Base-by-base conservation (phyloP, 1,140 invertebrate genomes). In the Meteorus sp. region DNA sequence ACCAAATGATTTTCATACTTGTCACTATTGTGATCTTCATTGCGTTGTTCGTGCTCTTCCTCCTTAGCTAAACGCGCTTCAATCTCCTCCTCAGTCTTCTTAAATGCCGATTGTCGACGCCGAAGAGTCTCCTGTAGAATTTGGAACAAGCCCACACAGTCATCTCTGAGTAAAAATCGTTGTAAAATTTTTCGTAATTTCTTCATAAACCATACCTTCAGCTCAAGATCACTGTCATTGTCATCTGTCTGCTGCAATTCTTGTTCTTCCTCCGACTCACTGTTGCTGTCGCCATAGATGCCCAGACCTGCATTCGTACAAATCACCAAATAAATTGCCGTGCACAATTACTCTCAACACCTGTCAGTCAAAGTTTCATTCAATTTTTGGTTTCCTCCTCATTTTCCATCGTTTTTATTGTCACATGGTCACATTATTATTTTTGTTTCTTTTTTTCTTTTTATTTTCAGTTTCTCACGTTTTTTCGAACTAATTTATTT, bases 231-330 rank as follows among this genome's bases (percentile, higher is more conserved):
- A 56, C 75, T 80, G 37, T 81, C 78, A 52, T 78, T 69, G 4
- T 78, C 73, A 29, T 73, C 72, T 6, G 64, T 43, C 43, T 74
- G 67, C 7, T 74, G 72, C 5, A 72, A 71, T 0, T 80, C 75
- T 15, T 69, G 72, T 44, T 80, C 78, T 27, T 79, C 79, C 47
- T 83, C 81, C 2, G 77, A 80, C 19, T 81, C 82, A 51, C 78
- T 80, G 64, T 79, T 79, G 60, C 78, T 81, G 60, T 81, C 81
- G 25, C 79, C 82, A 61, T 83, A 83, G 72, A 82, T 82, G 61
- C 80, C 79, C 72, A 82, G 77, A 74, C 80, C 81, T 81, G 74
- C 48, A 53, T 58, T 27, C 20, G n/a, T 25, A 39, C n/a, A 31
- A 35, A 43, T 22, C n/a, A n/a, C 17, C 19, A 53, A 54, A 63